Conservation (phyloP, 2,797 vertebrate genomes). For the Coilia nasus region DNA sequence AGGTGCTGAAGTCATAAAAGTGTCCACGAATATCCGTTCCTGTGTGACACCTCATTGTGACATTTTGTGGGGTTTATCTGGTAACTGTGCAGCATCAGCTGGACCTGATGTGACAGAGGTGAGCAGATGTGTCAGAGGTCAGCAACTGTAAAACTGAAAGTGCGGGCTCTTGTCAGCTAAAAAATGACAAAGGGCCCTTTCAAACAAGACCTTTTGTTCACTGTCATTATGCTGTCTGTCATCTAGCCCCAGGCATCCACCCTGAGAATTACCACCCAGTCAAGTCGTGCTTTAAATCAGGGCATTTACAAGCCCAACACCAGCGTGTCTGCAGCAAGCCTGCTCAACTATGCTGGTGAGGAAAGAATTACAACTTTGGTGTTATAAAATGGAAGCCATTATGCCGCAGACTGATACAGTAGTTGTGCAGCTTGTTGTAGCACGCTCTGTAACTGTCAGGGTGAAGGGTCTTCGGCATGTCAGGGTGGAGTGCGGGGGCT, state of each 20-base stretch:
- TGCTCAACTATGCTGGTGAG: background rate
- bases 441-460: background rate
- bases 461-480: background rate
- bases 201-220: background rate
- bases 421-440: too few relatives aligned
- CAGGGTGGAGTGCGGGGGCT: background rate
- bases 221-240: background rate
- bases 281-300: background rate
- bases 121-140: background rate
- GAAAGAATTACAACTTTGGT: background rate
- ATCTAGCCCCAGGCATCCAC: background rate
- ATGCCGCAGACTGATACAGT: background rate
- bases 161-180: background rate
- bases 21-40: background rate
- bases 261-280: background rate
- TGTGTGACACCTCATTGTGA: background rate
- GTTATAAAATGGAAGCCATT: background rate
- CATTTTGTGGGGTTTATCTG: background rate
- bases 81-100: background rate
- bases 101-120: background rate
- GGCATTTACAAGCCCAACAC: background rate
- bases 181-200: background rate
- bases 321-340: background rate
- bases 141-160: background rate
- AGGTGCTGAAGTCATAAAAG: conserved; percentile 2